Base-by-base conservation (phyloP, 2,113 vertebrate genomes). In the Ciconia maguari region DNA sequence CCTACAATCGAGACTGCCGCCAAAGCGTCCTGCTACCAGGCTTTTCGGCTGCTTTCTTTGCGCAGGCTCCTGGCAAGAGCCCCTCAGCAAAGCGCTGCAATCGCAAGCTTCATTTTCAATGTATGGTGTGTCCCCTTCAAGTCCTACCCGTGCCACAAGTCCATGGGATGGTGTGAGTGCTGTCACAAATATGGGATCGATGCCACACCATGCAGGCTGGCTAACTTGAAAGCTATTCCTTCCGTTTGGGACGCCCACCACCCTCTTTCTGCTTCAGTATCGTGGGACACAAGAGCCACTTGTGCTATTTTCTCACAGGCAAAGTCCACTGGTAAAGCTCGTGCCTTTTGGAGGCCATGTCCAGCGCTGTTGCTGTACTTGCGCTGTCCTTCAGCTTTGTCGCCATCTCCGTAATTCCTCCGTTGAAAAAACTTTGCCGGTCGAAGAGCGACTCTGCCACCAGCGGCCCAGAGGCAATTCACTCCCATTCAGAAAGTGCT, bases 71-170 rank as follows among this genome's bases (percentile, higher is more conserved):
- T 8, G 7, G 62, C 22, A 79, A 24, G n/a, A 70, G 51, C 41
- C 1, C 0, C n/a, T 65, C 52, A 36, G 36, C 38, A 78, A 42
- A 69, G 36, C 1, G 2, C 38, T 60, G 36, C 1, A 1, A 75
- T 30, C 9, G 1, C 46, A 20, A 26, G 30, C 42, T 78, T 58
- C 1, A 0, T 29, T 81, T 68, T 22, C 82, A 20, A 16, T 0
- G 10, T 5, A 5, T 5, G 3, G 44, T 5, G 25, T 2, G 1
- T 60, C 48, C 30, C 48, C 11, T 80, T 89, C 0, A 1, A 42
- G 22, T 55, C 42, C 61, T 75, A 4, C 84, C 65, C 0, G 0
- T 0, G 0, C 12, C 8, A 1, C 1, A 3, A 30, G 36, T 49
- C 34, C n/a, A 10, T 7, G 5, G 13, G 68, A 30, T 9, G 57